Evolutionary conservation across 2,113 vertebrate genomes (phyloP).

Genomic region (Malurus melanocephalus): DNA sequence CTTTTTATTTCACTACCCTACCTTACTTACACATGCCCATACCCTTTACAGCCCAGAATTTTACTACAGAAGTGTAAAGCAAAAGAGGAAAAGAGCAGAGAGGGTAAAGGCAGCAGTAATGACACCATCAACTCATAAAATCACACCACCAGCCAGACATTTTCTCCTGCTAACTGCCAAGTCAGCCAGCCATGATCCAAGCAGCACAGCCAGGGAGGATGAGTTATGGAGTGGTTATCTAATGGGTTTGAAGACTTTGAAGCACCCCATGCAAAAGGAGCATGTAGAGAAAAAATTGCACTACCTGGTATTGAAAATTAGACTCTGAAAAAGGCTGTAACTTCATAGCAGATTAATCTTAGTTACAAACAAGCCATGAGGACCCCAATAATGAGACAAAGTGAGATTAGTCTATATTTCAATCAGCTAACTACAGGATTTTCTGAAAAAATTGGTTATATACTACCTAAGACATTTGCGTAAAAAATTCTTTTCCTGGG

Average conservation of each 20-base stretch:
- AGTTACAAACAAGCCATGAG: not conserved
- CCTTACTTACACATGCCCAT: not conserved
- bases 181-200: not conserved
- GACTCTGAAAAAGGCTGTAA: not conserved
- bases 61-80: not conserved
- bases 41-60: not conserved
- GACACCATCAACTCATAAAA: not conserved
- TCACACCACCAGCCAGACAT: not conserved
- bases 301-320: not conserved
- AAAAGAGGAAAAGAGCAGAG: not conserved
- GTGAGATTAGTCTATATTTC: not conserved
- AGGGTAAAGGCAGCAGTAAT: not conserved
- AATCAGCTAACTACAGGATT: not conserved
- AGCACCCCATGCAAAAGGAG: not conserved
- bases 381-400: not conserved
- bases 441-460: not conserved
- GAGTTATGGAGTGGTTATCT: too few species aligned
- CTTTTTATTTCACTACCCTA: not conserved
- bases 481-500: not conserved
- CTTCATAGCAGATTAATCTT: not conserved
- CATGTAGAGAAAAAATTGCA: rapidly evolving
- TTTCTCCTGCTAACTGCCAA: not conserved
- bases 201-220: not conserved
- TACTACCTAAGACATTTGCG: not conserved
- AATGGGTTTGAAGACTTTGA: not conserved